A percentile compares a stretch with the other conserved stretches of the same genome.
These are phyloP conservation scores for Cotesia glomerata DNA, from an alignment of 1,140 invertebrate species.

Conservation along the genomic window DNA sequence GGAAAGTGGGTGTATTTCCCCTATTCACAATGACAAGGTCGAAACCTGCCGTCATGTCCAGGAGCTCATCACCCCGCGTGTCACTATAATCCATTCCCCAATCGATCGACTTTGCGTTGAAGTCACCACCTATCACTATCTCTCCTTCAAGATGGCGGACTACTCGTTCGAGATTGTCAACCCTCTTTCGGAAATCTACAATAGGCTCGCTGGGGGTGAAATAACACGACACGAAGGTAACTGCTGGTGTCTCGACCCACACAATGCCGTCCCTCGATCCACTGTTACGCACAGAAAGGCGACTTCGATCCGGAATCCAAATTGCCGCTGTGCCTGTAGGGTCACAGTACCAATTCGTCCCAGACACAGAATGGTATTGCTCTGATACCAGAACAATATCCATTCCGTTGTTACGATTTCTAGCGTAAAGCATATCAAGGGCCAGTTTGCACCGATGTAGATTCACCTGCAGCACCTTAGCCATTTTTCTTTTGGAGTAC, in stretches of 20 bases:
- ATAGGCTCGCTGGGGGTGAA: slow-evolving; percentile 32
- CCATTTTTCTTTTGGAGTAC: not conserved
- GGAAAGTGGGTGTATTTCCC: slow-evolving; percentile 27
- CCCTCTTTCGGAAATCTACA: slow-evolving; percentile 13
- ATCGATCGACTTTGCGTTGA: not conserved
- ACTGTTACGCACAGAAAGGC: not conserved
- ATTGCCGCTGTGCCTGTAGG: not conserved
- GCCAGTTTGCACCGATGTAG: not conserved
- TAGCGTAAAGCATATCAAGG: not conserved
- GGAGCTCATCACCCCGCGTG: no score
- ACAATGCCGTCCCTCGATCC: slow-evolving; percentile 25
- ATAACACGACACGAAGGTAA: slow-evolving; percentile 28
- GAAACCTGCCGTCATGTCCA: no score
- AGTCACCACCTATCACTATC: slow-evolving; percentile 4
- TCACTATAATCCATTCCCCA: no score
- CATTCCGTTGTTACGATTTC: not conserved
- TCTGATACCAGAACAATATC: not conserved
- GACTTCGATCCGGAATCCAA: not conserved
- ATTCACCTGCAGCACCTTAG: not conserved
- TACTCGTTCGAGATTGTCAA: slow-evolving; percentile 15
- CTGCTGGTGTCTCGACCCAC: slow-evolving; percentile 17
- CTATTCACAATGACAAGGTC: not conserved
- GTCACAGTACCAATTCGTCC: not conserved
- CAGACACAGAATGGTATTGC: not conserved
- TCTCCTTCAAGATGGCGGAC: slow-evolving; percentile 11